Evolutionary conservation across 2,113 vertebrate genomes (phyloP).

Genomic region (Speoplatyrhinus poulsoni): DNA sequence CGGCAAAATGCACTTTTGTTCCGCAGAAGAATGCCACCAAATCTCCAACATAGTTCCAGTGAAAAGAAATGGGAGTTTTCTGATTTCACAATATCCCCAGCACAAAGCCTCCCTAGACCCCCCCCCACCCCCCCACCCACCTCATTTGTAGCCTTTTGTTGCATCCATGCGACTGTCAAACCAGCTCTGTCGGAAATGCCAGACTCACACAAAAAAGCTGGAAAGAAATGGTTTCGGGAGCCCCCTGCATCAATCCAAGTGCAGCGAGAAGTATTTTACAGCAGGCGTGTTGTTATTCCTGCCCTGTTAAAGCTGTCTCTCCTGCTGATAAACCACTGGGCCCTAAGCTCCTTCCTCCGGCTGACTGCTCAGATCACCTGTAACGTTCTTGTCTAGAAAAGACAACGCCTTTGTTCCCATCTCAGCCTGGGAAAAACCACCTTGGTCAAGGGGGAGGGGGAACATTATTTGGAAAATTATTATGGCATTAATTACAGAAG

Average conservation of each 20-base stretch:
- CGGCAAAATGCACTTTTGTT: conserved; percentile 59
- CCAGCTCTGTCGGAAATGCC: conserved; percentile 70
- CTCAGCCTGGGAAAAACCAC: conserved; percentile 68
- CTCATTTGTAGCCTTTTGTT: conserved; percentile 72
- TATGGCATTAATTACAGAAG: conserved; percentile 51
- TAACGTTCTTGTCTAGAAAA: conserved; percentile 78
- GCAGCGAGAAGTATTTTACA: conserved; percentile 71
- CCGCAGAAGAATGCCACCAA: conserved; percentile 51
- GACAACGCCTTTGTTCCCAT: conserved; percentile 68
- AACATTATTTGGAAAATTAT: neutral
- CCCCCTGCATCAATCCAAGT: conserved; percentile 65
- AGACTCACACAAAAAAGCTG: conserved; percentile 59
- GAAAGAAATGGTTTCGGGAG: conserved; percentile 69
- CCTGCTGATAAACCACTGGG: conserved; percentile 61
- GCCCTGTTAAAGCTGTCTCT: conserved; percentile 64
- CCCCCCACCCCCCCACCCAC: conserved; percentile 60
- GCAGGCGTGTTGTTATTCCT: conserved; percentile 87
- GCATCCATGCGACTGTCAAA: conserved; percentile 70
- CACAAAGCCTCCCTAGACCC: conserved; percentile 70
- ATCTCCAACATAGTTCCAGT: conserved; percentile 56
- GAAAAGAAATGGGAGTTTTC: conserved; percentile 66
- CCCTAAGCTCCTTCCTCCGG: conserved; percentile 77
- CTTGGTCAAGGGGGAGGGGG: conserved; percentile 45
- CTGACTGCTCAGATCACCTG: conserved; percentile 86
- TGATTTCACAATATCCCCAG: conserved; percentile 66